These are phyloP conservation scores for Hemiscyllium ocellatum DNA, from an alignment of 2,113 vertebrate genomes.

Conservation along the genomic window DNA sequence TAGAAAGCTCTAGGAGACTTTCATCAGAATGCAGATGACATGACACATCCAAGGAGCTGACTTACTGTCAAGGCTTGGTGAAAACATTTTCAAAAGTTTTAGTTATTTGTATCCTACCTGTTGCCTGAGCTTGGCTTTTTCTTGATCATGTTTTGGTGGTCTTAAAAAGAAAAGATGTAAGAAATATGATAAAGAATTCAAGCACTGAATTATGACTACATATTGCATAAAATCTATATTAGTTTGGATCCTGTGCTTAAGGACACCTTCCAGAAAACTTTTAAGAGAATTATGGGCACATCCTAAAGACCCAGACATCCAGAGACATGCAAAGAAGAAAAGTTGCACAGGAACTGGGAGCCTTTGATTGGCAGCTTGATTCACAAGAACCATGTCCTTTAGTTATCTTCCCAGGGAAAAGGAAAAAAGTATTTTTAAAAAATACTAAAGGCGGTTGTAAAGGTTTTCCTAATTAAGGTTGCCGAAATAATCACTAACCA, in stretches of 20 bases:
- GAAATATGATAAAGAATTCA: neutral
- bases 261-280: neutral
- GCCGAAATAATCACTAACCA: neutral
- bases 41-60: too few relatives aligned
- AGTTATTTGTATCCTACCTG: conserved; percentile 3
- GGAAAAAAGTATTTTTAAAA: neutral
- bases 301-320: neutral
- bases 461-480: neutral
- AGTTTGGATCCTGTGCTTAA: neutral
- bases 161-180: neutral
- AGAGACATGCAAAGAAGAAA: neutral
- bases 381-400: neutral
- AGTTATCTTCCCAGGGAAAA: neutral
- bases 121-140: neutral
- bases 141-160: neutral
- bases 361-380: neutral
- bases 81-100: neutral
- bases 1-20: too few relatives aligned
- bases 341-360: neutral
- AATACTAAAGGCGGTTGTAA: neutral
- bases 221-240: neutral
- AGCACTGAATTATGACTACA: neutral
- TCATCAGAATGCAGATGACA: too few relatives aligned
- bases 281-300: neutral
- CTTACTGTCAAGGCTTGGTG: neutral